Evolutionary conservation across 2,113 vertebrate species (phyloP), one percentile per base, ranked within the genome.

Genomic region (Corythaixoides concolor): DNA sequence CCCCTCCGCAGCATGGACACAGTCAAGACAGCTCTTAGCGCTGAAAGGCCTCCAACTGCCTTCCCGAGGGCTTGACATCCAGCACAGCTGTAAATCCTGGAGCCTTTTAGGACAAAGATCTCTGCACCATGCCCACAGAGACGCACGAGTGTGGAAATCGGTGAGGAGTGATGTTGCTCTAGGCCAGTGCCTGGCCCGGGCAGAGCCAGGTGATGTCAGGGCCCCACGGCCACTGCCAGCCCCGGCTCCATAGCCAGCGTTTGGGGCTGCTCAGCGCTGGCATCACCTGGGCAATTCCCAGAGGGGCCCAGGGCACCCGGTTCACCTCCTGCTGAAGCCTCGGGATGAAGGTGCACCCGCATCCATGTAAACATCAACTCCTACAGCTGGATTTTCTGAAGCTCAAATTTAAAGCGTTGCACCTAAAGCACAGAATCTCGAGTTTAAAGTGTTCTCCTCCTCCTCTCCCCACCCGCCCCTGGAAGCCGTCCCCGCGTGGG

Each of bases 171-270:
- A 72, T 26, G 81, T n/a, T 3, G 35, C 19, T 4, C 7, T 0
- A 12, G 7, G 82, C 39, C 60, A 70, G 56, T 3, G 2, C 37
- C 66, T 14, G 55, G 30, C 60, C 20, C 0, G 1, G 75, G 49
- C 83, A 75, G n/a, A 63, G 63, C 50, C 3, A 1, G 26, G 30
- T 2, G 6, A 32, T 2, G 3, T 1, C 1, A 1, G 14, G 18
- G 23, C 30, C n/a, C 43, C 1, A 1, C 1, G 7, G 60, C 60
- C 8, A 1, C 8, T 47, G 17, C n/a, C 3, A 8, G 27, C 27
- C 7, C 16, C 0, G 1, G n/a, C 55, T 73, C 30, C 4, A 26
- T 2, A 18, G 19, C 27, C 3, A 0, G 13, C 13, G 5, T 39
- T 45, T 7, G 47, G 47, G 56, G 58, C 43, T 32, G 24, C 62